Conservation (phyloP, 2,797 vertebrate species). For the Clarias laeviceps region DNA sequence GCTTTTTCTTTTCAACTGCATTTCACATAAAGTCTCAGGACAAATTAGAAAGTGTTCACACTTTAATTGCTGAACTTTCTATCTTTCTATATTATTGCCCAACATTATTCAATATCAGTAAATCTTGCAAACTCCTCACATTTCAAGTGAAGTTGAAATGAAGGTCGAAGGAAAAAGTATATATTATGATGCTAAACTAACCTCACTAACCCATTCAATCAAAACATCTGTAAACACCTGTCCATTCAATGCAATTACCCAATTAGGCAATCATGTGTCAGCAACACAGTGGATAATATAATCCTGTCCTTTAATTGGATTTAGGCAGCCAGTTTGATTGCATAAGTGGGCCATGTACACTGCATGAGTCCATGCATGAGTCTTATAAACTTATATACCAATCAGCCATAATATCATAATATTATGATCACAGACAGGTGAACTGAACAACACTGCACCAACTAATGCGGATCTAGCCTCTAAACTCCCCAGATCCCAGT, state of each 20-base stretch:
- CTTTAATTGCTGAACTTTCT: slow-evolving; percentile 7
- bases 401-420: too few relatives aligned
- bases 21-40: background rate
- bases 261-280: background rate
- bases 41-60: background rate
- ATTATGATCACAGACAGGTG: too few relatives aligned
- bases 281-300: background rate
- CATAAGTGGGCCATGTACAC: slow-evolving; percentile 15
- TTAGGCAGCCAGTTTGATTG: background rate
- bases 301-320: background rate
- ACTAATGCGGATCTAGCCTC: too few relatives aligned
- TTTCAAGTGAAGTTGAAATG: background rate
- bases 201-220: background rate
- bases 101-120: background rate
- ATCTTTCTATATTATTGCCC: background rate
- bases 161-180: background rate
- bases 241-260: background rate
- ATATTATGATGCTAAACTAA: background rate
- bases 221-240: background rate
- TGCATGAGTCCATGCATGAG: slow-evolving; percentile 65
- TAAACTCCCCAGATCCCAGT: too few relatives aligned
- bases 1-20: slow-evolving; percentile 14
- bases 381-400: slow-evolving; percentile 53
- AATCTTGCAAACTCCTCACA: too few relatives aligned
- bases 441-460: too few relatives aligned